phyloP scores from a whole-genome alignment of 2,888 invertebrate species.

The Autographa gamma region DNA sequence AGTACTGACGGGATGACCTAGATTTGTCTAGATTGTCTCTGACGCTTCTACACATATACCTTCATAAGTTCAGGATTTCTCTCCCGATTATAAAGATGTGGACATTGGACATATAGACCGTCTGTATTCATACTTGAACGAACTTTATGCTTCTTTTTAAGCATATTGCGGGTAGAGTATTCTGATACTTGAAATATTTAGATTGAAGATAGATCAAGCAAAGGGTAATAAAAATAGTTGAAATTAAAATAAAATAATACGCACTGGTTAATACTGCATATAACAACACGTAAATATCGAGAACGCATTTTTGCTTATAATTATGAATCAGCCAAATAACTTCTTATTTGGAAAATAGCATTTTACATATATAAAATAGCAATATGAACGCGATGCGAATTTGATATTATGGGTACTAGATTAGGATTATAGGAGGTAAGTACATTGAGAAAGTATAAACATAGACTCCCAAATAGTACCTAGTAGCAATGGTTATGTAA shows the following conservation, averaged over 20 bases:
- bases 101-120: background rate
- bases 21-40: conserved; percentile 48
- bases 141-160: background rate
- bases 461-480: too few relatives aligned
- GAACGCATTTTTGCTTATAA: background rate
- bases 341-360: too few relatives aligned
- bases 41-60: conserved; percentile 27
- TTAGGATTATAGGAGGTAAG: too few relatives aligned
- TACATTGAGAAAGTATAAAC: too few relatives aligned
- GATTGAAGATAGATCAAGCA: too few relatives aligned
- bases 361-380: too few relatives aligned
- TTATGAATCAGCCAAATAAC: background rate
- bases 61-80: conserved; percentile 12
- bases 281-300: background rate
- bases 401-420: too few relatives aligned
- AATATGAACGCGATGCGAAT: too few relatives aligned
- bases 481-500: too few relatives aligned
- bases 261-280: background rate
- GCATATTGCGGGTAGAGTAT: background rate
- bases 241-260: too few relatives aligned
- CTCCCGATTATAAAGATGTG: background rate
- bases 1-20: conserved; percentile 48
- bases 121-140: background rate
- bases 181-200: background rate
- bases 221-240: too few relatives aligned